Evolutionary conservation across 1,140 invertebrate species (phyloP), one percentile per base, ranked within the genome.

Genomic region (Drosophila pandora): DNA sequence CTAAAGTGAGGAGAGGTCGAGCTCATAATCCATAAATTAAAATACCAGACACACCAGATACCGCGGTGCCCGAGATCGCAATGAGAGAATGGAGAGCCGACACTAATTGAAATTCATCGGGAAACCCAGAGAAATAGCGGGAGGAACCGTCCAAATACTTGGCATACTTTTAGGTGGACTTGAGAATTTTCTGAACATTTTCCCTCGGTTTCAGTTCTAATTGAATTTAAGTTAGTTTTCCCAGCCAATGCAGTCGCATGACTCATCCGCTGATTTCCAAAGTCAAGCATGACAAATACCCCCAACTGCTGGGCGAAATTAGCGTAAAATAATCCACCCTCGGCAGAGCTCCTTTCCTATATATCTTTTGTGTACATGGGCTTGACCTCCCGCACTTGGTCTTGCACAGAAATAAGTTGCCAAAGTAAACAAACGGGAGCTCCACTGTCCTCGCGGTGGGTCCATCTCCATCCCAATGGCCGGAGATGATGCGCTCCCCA

Each of bases 321-420:
- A 77, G 82, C 82, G 74, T 76, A 25, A 41, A 62, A 77, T 65
- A 69, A 67, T 84, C 79, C 79, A 79, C 79, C 74, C 79, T 70
- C 43, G 55, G 54, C 23, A 47, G 30, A 23, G 30, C 8, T 32
- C 8, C 8, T 43, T n/a, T 23, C 2, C 17, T 17, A 17, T 9
- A 9, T 22, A 17, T 55, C 25, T 47, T 13, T 59, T 49, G 28
- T 73, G 60, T 76, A 3, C 17, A n/a, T 45, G 17, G 1, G 55
- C 56, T 52, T 59, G 78, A 67, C 82, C 82, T 85, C 82, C 82
- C 71, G 73, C 82, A 81, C 59, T 71, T 79, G 75, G 73, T 57
- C 60, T 45, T 37, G 59, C 73, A 68, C 63, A 77, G 55, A 84
- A 80, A 84, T 83, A 84, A 73, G 70, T 85, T 85, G 69, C 70